These are phyloP conservation scores for Microchrysa polita DNA, from an alignment of 2,888 invertebrate genomes.

Conservation along the genomic window DNA sequence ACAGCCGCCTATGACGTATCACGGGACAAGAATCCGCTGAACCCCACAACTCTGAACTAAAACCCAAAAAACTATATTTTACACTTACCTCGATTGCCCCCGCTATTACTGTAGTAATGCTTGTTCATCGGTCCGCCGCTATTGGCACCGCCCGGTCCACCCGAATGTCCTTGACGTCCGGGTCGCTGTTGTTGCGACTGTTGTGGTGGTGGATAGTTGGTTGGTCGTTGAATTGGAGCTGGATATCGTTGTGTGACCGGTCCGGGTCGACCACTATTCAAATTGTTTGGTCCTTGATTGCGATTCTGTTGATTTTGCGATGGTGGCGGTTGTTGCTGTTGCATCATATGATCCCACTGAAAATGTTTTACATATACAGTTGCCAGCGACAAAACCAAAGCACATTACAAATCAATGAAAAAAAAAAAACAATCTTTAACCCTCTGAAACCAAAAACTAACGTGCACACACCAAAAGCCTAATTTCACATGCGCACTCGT, in stretches of 20 bases:
- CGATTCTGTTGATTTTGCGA: constrained; percentile 55
- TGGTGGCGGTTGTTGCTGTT: constrained; percentile 52
- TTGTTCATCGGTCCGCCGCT: constrained; percentile 58
- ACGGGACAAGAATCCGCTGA: too few species aligned
- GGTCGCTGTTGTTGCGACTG: constrained; percentile 54
- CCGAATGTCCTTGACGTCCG: constrained; percentile 56
- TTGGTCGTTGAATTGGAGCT: constrained; percentile 63
- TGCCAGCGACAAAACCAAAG: neutral
- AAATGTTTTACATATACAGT: constrained; percentile 20
- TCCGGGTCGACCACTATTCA: constrained; percentile 53
- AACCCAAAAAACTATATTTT: too few species aligned
- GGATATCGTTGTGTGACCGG: constrained; percentile 61
- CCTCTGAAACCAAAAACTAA: too few species aligned
- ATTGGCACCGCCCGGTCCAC: constrained; percentile 54
- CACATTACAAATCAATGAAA: too few species aligned
- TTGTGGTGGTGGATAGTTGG: constrained; percentile 59
- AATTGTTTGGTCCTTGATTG: constrained; percentile 50
- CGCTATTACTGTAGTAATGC: constrained; percentile 60
- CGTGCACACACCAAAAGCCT: too few species aligned
- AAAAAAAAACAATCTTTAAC: too few species aligned
- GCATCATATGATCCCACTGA: constrained; percentile 65
- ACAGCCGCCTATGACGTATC: too few species aligned
- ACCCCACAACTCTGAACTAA: too few species aligned
- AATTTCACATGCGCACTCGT: too few species aligned
- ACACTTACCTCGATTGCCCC: constrained; percentile 52